Base-by-base conservation (phyloP, 2,797 vertebrate genomes). In the Typhlichthys eigenmanni region DNA sequence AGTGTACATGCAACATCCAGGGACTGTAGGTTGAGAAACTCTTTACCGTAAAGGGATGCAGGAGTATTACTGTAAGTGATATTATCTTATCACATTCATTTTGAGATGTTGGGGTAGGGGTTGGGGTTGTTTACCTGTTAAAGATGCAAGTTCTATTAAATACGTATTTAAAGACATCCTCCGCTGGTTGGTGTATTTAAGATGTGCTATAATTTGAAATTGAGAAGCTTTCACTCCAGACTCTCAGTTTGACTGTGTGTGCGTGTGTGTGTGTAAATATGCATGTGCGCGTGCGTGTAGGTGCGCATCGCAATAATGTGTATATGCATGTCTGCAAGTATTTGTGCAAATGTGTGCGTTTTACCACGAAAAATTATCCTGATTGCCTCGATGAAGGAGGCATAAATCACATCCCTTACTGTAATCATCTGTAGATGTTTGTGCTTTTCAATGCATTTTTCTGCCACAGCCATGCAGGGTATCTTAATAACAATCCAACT, bases 321-420 rank as follows among this genome's bases (percentile, higher is more conserved):
- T 55, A 38, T 5, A 32, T 56, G 54, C 49, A 38, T 2, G 3
- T 24, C 61, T 72, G 60, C 64, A 60, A 71, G 60, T 58, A 34
- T 57, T 47, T 52, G 60, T 58, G 48, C 74, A 77, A 80, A 45
- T 55, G 45, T 24, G 51, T 63, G 61, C n/a, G 81, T 81, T 71
- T 75, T 58, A 82, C 74, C 68, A 55, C 43, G 82, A 82, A 81
- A 87, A 88, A 90, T 87, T 78, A 88, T 82, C 74, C 78, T 85
- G 82, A 89, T 89, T 88, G 80, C 84, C 80, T 87, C 80, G 81
- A 76, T 87, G 72, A 87, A 85, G 74, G 78, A 82, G 65, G 68
- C 79, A 88, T 89, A 87, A 85, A 89, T 91, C 88, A 82, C 68
- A 76, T 75, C 63, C 29, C 13, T n/a, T 11, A 48, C 47, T 48